phyloP scores from a whole-genome alignment of 35 echinoderm and acorn worm species.

The Holothuria glaberrima region DNA sequence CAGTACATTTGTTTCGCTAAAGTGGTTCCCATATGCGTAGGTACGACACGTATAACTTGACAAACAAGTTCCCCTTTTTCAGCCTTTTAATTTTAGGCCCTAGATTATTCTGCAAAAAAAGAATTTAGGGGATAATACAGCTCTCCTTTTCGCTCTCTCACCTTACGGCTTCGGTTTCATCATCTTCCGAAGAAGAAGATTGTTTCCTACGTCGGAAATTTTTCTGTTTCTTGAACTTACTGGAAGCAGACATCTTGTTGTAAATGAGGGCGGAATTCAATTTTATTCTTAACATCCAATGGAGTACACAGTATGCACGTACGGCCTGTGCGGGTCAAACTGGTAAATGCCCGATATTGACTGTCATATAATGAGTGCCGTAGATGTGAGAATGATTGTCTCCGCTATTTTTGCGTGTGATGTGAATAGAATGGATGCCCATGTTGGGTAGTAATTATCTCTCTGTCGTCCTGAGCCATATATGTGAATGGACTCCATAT shows the following conservation, averaged over 20 bases:
- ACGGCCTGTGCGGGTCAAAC: too few relatives aligned
- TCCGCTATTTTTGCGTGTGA: too few relatives aligned
- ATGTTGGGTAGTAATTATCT: too few relatives aligned
- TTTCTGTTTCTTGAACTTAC: constrained; percentile 52
- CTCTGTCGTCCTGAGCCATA: too few relatives aligned
- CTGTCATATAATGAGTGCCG: too few relatives aligned
- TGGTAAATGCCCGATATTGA: too few relatives aligned
- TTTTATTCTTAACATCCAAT: background rate
- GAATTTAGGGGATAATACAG: too few relatives aligned
- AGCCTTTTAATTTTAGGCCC: background rate
- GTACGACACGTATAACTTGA: background rate
- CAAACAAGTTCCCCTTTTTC: background rate
- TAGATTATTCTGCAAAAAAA: background rate
- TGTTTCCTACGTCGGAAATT: constrained; percentile 63
- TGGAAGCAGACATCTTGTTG: background rate
- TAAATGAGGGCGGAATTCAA: too few relatives aligned
- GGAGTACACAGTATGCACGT: too few relatives aligned
- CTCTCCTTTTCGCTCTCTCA: background rate
- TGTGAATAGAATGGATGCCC: too few relatives aligned
- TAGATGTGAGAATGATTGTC: too few relatives aligned
- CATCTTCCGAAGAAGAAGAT: constrained; percentile 68
- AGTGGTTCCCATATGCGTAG: background rate
- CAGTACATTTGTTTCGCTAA: background rate
- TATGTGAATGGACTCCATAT: too few relatives aligned
- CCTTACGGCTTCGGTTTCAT: constrained; percentile 54